Base-by-base conservation (phyloP, 2,888 invertebrate species). In the Trichacis sp. region DNA sequence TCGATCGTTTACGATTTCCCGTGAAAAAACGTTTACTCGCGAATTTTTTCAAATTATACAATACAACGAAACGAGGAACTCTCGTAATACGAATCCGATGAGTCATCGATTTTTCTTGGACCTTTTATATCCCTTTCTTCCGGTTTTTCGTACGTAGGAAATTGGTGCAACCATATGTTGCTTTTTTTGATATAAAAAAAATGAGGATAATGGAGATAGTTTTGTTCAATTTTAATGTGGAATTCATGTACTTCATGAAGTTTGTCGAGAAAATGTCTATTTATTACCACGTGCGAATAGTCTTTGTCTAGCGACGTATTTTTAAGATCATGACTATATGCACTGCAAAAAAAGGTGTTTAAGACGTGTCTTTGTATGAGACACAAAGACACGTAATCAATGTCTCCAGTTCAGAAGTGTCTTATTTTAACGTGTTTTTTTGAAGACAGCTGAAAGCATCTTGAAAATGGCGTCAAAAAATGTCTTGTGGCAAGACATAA, bases 241-340 rank as follows among this genome's bases (percentile, higher is more conserved):
- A n/a, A n/a, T n/a, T n/a, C n/a, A n/a, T n/a, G n/a, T n/a, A n/a
- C n/a, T n/a, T n/a, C n/a, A n/a, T n/a, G n/a, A n/a, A n/a, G n/a
- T n/a, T n/a, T n/a, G n/a, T 68, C 43, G 56, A 43, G 33, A 59
- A 50, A 63, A n/a, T n/a, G n/a, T n/a, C 56, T 55, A 56, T 60
- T 65, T 59, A 68, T 64, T 68, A 62, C 61, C 68, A 64, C 64
- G 68, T 64, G 68, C 63, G 40, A 59, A 57, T 57, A 51, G 40
- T 40, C 30, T 45, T 40, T 45, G 62, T 49, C 45, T 52, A n/a
- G 57, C 24, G 33, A 20, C 30, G 29, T 66, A 66, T 66, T 66
- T 66, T 66, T 66, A 65, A 60, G 48, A 2, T 33, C 51, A 5
- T 15, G 15, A 17, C 48, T 15, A 48, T n/a, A n/a, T n/a, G n/a